These are phyloP conservation scores for Pemphigus obesinymphae DNA, from an alignment of 1,140 invertebrate genomes.

Conservation along the genomic window DNA sequence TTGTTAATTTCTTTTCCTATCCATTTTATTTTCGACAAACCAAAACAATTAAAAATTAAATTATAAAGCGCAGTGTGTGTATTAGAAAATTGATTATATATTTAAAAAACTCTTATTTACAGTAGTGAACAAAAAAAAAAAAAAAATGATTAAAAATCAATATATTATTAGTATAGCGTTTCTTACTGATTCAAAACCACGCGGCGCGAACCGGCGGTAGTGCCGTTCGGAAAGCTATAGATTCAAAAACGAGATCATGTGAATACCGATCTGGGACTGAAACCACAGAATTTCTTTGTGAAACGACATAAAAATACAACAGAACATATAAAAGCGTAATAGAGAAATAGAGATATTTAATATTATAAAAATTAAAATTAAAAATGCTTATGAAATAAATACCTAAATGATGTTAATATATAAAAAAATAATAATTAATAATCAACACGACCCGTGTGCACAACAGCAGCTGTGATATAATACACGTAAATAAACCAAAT, in stretches of 20 bases:
- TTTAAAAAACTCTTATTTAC: conserved; percentile 25
- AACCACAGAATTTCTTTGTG: conserved; percentile 38
- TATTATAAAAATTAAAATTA: conserved; percentile 13
- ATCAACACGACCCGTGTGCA: not conserved
- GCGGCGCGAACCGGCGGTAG: not conserved
- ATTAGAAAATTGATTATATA: too few relatives aligned
- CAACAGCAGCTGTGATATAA: too few relatives aligned
- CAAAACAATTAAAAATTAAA: not conserved
- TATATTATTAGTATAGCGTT: conserved; percentile 10
- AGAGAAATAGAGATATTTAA: conserved; percentile 30
- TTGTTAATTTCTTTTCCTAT: too few relatives aligned
- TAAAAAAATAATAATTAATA: not conserved
- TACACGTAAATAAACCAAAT: too few relatives aligned
- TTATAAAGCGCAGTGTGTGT: too few relatives aligned
- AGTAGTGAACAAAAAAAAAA: not conserved
- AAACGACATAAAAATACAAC: conserved; percentile 39
- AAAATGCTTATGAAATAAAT: not conserved
- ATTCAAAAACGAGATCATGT: conserved; percentile 38
- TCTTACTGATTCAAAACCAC: conserved; percentile 25
- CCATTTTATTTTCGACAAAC: not conserved
- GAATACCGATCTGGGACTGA: conserved; percentile 37
- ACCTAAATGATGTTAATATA: not conserved
- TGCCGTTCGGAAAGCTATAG: conserved; percentile 37
- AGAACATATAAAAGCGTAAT: conserved; percentile 26
- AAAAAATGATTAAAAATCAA: not conserved